Conservation (phyloP, 2,888 invertebrate genomes). For the Himalopsyche anomala region DNA sequence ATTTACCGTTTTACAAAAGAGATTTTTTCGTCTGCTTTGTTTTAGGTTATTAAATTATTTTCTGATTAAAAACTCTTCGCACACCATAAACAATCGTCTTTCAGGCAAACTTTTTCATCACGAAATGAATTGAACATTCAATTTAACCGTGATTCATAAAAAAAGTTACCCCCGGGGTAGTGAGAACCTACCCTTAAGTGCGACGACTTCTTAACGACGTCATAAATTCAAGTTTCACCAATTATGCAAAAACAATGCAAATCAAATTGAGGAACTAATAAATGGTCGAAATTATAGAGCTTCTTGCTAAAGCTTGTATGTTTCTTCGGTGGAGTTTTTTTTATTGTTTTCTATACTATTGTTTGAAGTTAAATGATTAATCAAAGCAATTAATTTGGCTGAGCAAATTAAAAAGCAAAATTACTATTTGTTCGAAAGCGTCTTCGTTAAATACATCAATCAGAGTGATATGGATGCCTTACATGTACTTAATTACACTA, state of each 20-base stretch:
- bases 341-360: background rate
- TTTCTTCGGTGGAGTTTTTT: background rate
- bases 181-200: background rate
- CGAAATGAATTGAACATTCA: constrained; percentile 12
- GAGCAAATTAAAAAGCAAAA: no score
- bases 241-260: constrained; percentile 53
- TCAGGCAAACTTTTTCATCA: background rate
- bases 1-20: background rate
- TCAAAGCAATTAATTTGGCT: background rate
- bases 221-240: constrained; percentile 47
- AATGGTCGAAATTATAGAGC: background rate
- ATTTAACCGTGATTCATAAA: constrained; percentile 14
- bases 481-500: no score
- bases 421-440: no score
- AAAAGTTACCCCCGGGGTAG: background rate
- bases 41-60: constrained; percentile 7
- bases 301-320: background rate
- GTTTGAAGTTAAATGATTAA: background rate
- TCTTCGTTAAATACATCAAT: no score
- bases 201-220: constrained; percentile 43
- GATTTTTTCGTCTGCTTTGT: background rate
- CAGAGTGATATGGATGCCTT: no score
- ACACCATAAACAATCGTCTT: constrained; percentile 13
- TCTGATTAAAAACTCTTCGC: background rate
- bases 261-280: constrained; percentile 35